A percentile compares a stretch with the other conserved stretches of the same genome.
These are phyloP conservation scores for Myotis pilosus DNA, from an alignment of 2,797 vertebrate species.

Conservation along the genomic window DNA sequence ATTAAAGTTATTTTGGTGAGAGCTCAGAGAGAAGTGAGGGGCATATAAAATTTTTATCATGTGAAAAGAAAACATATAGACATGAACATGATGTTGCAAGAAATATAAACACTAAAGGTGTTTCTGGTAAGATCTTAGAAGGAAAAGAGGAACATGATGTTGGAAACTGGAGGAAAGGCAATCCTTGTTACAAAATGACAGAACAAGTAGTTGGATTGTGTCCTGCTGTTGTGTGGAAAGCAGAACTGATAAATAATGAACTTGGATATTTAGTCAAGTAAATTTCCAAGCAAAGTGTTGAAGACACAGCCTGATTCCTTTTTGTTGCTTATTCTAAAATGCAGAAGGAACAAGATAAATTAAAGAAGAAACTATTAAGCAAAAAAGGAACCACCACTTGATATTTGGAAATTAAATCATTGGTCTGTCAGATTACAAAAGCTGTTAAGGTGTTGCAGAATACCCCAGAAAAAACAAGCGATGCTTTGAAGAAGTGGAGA, in stretches of 20 bases:
- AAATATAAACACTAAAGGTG: background rate
- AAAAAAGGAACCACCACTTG: background rate
- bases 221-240: background rate
- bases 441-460: background rate
- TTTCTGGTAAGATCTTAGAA: background rate
- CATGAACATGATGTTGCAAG: background rate
- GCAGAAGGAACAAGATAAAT: background rate
- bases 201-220: background rate
- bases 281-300: background rate
- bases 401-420: background rate
- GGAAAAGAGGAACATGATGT: background rate
- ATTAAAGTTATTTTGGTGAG: background rate
- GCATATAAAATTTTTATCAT: background rate
- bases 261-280: background rate
- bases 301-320: background rate
- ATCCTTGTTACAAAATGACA: background rate
- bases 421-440: background rate
- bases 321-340: background rate
- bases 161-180: background rate
- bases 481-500: too few species aligned
- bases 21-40: background rate
- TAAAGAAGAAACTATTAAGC: background rate
- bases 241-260: background rate
- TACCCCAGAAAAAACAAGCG: too few species aligned
- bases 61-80: background rate